Evolutionary conservation across 1,140 invertebrate genomes (phyloP), one percentile per base, ranked within the genome.

Genomic region (Archivesica marissinica): DNA sequence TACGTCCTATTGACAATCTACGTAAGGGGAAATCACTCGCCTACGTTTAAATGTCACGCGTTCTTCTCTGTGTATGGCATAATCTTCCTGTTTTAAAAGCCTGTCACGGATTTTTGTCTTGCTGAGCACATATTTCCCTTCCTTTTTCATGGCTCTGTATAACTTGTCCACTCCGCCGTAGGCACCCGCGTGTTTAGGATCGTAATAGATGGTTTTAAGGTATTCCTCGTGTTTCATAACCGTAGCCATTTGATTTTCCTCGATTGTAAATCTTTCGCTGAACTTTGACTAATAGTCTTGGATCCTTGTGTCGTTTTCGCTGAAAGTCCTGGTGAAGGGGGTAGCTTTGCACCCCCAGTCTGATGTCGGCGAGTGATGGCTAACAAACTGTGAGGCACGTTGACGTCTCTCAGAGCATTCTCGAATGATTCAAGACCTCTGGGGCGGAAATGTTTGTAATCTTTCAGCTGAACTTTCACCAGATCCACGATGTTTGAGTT

Each of bases 31-130:
- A 20, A 64, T 64, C 35, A 79, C 76, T 44, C 44, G 2, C n/a
- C 56, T 0, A 9, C 76, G 75, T 39, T 23, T 77, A 20, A 77
- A 77, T 77, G 41, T 54, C 25, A 15, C 13, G 11, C 76, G 20
- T 17, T 30, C 41, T 64, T 79, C 38, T 44, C 76, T 25, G 41
- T 79, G 59, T 13, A 79, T 59, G 23, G 56, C 76, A 39, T 61
- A 77, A 61, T 79, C 76, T 44, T 79, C 76, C 33, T 66, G 76
- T 64, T 79, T 79, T 61, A 79, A 79, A 30, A 79, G 50, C 76
- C 76, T 64, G 25, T 79, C 50, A 0, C 54, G 54, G 17, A 79
- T n/a, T n/a, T 79, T 44, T 15, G 23, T 64, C 35, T 59, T 79
- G 20, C 76, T 44, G 1, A 79, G 17, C 17, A 79, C 59, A 30